A percentile compares a stretch with the other conserved stretches of the same genome.
Evolutionary conservation across 2,888 invertebrate genomes (phyloP).

Genomic region (Dolichopus griseipennis): DNA sequence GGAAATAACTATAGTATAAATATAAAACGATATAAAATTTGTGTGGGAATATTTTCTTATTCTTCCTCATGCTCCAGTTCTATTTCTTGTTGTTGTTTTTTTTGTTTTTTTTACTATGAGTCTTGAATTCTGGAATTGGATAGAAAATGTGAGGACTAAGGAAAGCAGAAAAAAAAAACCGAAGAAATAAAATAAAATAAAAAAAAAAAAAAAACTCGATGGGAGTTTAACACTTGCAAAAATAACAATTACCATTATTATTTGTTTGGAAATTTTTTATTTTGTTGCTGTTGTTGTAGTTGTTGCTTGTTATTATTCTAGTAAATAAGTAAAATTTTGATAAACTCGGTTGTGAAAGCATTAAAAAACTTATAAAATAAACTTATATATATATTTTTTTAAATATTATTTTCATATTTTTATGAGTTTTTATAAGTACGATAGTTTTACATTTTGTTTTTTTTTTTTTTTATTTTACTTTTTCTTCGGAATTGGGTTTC

Average conservation of each 20-base stretch:
- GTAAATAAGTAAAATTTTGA: neutral
- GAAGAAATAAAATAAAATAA: neutral
- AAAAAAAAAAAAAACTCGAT: neutral
- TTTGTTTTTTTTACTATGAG: too few relatives aligned
- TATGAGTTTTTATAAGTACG: neutral
- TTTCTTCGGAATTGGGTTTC: too few relatives aligned
- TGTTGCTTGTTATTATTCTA: neutral
- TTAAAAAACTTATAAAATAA: neutral
- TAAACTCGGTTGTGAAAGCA: neutral
- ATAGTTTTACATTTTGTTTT: neutral
- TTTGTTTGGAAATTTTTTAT: neutral
- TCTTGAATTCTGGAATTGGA: too few relatives aligned
- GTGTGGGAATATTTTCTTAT: too few relatives aligned
- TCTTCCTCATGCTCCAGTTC: too few relatives aligned
- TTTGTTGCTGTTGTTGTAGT: neutral
- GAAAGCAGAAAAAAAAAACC: too few relatives aligned
- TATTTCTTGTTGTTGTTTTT: too few relatives aligned
- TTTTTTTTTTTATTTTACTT: neutral
- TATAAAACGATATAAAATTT: too few relatives aligned
- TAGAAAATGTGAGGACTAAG: too few relatives aligned
- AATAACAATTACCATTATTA: constrained; percentile 9
- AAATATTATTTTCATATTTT: neutral
- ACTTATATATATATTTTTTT: too few relatives aligned
- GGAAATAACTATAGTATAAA: too few relatives aligned
- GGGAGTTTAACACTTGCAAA: constrained; percentile 10